Base-by-base conservation (phyloP, 2,113 vertebrate species). In the Gambusia holbrooki region DNA sequence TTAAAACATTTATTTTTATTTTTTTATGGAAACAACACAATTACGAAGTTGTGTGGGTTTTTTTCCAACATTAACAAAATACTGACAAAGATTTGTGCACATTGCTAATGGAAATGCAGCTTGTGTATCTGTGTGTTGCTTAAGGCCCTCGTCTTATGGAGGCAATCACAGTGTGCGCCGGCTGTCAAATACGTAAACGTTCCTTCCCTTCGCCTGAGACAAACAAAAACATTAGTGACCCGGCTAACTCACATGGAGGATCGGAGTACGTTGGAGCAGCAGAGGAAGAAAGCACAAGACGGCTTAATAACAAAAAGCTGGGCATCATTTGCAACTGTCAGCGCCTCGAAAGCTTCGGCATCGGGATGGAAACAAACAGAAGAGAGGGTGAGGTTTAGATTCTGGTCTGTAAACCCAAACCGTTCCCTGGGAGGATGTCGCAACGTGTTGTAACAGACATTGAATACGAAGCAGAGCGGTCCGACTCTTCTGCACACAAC, bases 331-430 rank as follows among this genome's bases (percentile, higher is more conserved):
- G 68, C 75, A 88, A 82, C 83, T 74, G 76, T 71, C 30, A 62
- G 58, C 32, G 63, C 82, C 74, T 69, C 0, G 54, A 66, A 80
- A 67, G 74, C 69, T 40, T 77, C 27, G 62, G 81, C 73, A 82
- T 73, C 22, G n/a, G 54, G 66, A 69, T 71, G 62, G 85, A 89
- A 89, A 91, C 85, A 90, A 88, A 92, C 84, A 87, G 77, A 71
- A 65, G 51, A 79, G 79, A 25, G 70, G 77, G 81, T 58, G 77
- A 79, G 66, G 22, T 84, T 66, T 27, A 62, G 73, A 84, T 67
- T 88, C 81, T 65, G 71, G 62, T 84, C 71, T 74, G 62, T 69
- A 81, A 86, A 83, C 40, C 51, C 68, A 82, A 81, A 76, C 45
- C 25, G 64, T 71, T 84, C 69, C 60, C 71, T 80, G 51, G n/a